Percentiles rank a stretch among this genome's conserved stretches.
These are phyloP conservation scores for Philereme transversata DNA, from an alignment of 2,888 invertebrate species.

Conservation along the genomic window DNA sequence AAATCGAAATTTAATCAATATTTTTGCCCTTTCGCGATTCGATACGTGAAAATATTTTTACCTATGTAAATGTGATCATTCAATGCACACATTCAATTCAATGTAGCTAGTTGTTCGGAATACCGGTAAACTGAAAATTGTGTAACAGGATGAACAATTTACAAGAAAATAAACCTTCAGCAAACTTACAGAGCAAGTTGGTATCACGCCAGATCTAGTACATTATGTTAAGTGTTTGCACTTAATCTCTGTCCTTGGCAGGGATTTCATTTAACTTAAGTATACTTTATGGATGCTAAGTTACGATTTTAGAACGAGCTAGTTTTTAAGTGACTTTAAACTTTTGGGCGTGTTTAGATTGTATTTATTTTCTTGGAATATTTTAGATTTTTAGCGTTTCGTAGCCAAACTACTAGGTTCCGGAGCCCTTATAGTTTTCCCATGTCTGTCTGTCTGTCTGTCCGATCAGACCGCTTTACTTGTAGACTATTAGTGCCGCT, in stretches of 20 bases:
- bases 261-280: slow-evolving; percentile 9
- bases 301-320: background rate
- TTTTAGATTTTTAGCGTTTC: background rate
- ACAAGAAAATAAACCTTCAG: background rate
- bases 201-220: slow-evolving; percentile 22
- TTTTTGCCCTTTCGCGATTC: too few relatives aligned
- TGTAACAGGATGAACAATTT: background rate
- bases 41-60: too few relatives aligned
- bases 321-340: too few relatives aligned
- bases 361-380: background rate
- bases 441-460: too few relatives aligned
- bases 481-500: too few relatives aligned
- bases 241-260: slow-evolving; percentile 15
- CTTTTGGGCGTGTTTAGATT: too few relatives aligned
- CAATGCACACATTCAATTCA: too few relatives aligned
- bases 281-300: slow-evolving; percentile 8
- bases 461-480: too few relatives aligned
- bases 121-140: background rate
- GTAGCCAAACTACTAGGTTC: too few relatives aligned
- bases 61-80: too few relatives aligned
- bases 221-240: slow-evolving; percentile 6
- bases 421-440: too few relatives aligned
- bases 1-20: too few relatives aligned
- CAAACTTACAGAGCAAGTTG: slow-evolving; percentile 19
- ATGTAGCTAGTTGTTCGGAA: background rate